phyloP scores from a whole-genome alignment of 2,797 vertebrate species.

The Aldrovandia affinis region DNA sequence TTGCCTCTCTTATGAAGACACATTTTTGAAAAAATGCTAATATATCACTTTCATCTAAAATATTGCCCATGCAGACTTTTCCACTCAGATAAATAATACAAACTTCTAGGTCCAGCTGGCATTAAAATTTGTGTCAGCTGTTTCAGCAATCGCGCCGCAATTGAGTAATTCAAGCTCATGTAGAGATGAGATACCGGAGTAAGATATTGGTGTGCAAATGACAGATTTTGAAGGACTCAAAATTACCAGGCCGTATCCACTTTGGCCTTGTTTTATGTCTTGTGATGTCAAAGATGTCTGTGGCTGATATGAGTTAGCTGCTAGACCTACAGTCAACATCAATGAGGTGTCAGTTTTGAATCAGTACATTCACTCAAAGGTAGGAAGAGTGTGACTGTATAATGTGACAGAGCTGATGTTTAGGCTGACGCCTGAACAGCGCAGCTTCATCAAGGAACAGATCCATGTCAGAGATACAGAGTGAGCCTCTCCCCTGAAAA shows the following conservation, averaged over 20 bases:
- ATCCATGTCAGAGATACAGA: background rate
- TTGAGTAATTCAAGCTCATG: background rate
- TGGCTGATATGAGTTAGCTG: constrained; percentile 50
- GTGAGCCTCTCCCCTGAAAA: background rate
- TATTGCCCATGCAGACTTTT: background rate
- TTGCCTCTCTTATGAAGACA: background rate
- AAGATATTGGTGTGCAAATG: constrained; percentile 15
- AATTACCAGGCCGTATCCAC: background rate
- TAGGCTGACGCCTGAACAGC: background rate
- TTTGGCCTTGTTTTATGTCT: background rate
- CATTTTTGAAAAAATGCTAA: background rate
- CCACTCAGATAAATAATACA: background rate
- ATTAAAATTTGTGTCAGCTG: background rate
- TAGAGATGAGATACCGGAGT: background rate
- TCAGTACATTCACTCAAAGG: constrained; percentile 82
- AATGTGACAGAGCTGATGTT: constrained; percentile 48
- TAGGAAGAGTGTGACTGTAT: constrained; percentile 66
- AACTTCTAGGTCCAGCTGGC: background rate
- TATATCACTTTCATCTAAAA: background rate
- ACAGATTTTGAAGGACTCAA: constrained; percentile 7
- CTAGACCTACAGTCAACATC: constrained; percentile 57
- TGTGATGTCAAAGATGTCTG: constrained; percentile 1
- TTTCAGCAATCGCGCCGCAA: background rate
- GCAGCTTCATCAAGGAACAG: constrained; percentile 6
- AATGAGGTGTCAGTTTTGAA: constrained; percentile 76